Evolutionary conservation across 1,140 invertebrate species (phyloP), one percentile per base, ranked within the genome.

Genomic region (Octopus bimaculoides): DNA sequence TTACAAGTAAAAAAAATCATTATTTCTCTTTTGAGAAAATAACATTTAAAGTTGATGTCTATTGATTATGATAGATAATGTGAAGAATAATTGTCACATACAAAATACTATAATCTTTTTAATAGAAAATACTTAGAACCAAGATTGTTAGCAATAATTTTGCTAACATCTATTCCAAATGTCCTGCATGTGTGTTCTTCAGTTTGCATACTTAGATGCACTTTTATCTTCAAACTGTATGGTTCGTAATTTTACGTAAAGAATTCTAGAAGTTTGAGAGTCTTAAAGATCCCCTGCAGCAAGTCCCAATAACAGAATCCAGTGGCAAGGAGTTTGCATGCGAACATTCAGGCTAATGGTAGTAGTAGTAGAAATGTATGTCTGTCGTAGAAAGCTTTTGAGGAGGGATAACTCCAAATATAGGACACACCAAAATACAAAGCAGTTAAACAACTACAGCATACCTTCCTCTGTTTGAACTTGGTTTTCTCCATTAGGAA

Each of bases 381-480:
- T 75, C 74, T 75, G 74, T 53, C 52, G 74, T 53, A 75, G 74
- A 41, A 75, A 75, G 74, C 74, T 75, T 75, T 52, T 52, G 20
- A 75, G 74, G 41, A 75, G 74, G 74, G 74, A 52, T 75, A 52
- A 75, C 26, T 75, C 74, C 74, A 52, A 75, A 71, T 52, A 75
- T 75, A 75, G 74, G 74, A 75, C 74, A 75, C 74, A 75, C 66
- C 14, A 75, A 75, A 52, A 75, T 14, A 52, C 26, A 53, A 75
- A 75, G 74, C 74, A 26, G 74, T 17, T 75, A 75, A 75, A 75
- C 74, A 75, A 75, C 52, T 53, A 75, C 26, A 41, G 74, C 74
- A 75, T 75, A 75, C 74, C 74, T 75, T 75, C 74, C 66, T n/a
- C 17, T 52, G 74, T 75, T 17, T 75, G 74, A 41, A 75, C 74